Base-by-base conservation (phyloP, 2,113 vertebrate genomes). In the Atractosteus spatula region DNA sequence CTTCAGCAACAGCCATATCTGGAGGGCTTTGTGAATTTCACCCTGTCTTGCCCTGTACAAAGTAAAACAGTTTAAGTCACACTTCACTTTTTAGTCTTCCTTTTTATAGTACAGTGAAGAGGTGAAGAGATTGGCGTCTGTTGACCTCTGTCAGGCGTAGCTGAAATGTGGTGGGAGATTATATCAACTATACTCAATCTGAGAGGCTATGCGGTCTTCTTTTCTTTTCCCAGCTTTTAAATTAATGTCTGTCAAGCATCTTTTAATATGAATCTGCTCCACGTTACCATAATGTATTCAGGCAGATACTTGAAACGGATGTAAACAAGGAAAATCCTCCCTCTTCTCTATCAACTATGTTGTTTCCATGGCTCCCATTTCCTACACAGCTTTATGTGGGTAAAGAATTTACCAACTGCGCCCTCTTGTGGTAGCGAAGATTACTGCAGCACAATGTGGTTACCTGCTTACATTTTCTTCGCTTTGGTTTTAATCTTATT, bases 281-380 rank as follows among this genome's bases (percentile, higher is more conserved):
- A 80, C 11, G 84, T 88, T 83, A 84, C 47, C 83, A 88, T 89
- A 86, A 87, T 83, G 78, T 84, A 87, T 87, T 89, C 82, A 85
- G 83, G 8, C 77, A 83, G 81, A 77, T 78, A 79, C 65, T 44
- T 72, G 79, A 83, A 81, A 83, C 75, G 76, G 75, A 13, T 77
- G 65, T 64, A 76, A 69, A 68, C 66, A 78, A 55, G 68, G 81
- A 83, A 83, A 80, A 84, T 83, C 83, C 86, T 81, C 69, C 70
- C 76, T 75, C 79, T 76, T 69, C 57, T 64, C 67, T 71, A 71
- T 77, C 76, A 75, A 78, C 73, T 76, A 73, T 72, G 74, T 76
- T 72, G 68, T 81, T 77, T 14, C 75, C 76, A 79, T 79, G 69
- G 69, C 63, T 69, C 84, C 74, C 78, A 11, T 42, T 72, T 73